phyloP scores from a whole-genome alignment of 2,888 invertebrate species.

The Tachina lurida region DNA sequence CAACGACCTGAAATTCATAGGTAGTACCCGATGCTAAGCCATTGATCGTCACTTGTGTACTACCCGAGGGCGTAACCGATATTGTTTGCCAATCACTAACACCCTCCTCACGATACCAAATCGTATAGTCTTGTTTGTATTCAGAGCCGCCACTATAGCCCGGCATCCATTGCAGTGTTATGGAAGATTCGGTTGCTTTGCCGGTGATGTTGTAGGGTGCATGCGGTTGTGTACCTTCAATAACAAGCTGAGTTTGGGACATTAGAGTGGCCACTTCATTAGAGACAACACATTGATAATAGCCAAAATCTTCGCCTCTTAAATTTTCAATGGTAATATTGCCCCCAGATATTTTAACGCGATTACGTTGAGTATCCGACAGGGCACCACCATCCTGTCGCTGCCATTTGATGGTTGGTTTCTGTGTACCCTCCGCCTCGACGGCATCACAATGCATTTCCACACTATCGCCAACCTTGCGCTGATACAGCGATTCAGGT shows the following conservation, averaged over 20 bases:
- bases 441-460: conserved; percentile 97
- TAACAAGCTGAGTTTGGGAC: conserved; percentile 93
- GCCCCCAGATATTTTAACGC: conserved; percentile 91
- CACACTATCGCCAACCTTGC: conserved; percentile 94
- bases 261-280: conserved; percentile 98
- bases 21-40: conserved; percentile 94
- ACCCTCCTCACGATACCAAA: conserved; percentile 96
- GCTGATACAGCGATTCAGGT: conserved; percentile 95
- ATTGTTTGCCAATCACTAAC: conserved; percentile 96
- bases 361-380: conserved; percentile 90
- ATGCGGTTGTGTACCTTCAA: conserved; percentile 97
- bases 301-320: conserved; percentile 94
- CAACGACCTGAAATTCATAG: conserved; percentile 98
- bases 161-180: conserved; percentile 95
- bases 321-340: conserved; percentile 96
- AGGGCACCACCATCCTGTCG: conserved; percentile 88
- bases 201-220: conserved; percentile 98
- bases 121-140: conserved; percentile 96
- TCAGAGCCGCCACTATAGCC: conserved; percentile 97
- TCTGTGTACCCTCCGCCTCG: conserved; percentile 95
- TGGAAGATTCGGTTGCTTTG: conserved; percentile 94
- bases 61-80: conserved; percentile 95
- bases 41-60: conserved; percentile 94
- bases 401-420: conserved; percentile 95
- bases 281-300: conserved; percentile 96